Percentiles rank a stretch among this genome's conserved stretches.
Conservation (phyloP, 2,888 invertebrate genomes). For the Imbricaverruca yamaguchii region DNA sequence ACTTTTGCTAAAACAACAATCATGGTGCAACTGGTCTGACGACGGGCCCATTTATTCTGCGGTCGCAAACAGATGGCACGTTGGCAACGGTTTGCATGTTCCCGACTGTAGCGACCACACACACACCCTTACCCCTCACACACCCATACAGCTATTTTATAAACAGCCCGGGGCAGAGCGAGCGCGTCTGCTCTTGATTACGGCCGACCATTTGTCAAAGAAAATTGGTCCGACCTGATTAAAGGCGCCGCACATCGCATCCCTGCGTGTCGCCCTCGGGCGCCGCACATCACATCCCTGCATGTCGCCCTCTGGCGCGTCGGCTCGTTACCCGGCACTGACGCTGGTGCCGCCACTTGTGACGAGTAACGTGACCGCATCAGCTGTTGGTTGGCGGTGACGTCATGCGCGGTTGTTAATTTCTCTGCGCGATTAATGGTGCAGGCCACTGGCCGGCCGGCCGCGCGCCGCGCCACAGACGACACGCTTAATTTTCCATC, state of each 20-base stretch:
- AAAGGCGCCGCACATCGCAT: neutral
- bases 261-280: neutral
- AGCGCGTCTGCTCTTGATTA: conserved; percentile 5
- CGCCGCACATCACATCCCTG: neutral
- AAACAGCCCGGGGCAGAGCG: neutral
- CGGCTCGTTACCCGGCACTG: neutral
- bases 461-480: neutral
- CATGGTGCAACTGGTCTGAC: neutral
- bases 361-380: neutral
- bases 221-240: conserved; percentile 8
- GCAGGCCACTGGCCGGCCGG: neutral
- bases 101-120: neutral
- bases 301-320: neutral
- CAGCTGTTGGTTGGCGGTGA: neutral
- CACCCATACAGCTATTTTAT: neutral
- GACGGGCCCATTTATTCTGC: neutral
- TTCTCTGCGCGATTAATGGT: neutral
- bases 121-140: neutral
- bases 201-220: neutral
- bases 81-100: neutral
- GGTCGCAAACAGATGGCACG: neutral
- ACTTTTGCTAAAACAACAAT: conserved; percentile 2
- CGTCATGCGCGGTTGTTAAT: neutral
- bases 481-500: neutral
- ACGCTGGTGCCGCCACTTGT: neutral